A percentile compares a stretch with the other conserved stretches of the same genome.
These are phyloP conservation scores for Ochotona curzoniae DNA, from an alignment of 2,113 vertebrate genomes.

Conservation along the genomic window DNA sequence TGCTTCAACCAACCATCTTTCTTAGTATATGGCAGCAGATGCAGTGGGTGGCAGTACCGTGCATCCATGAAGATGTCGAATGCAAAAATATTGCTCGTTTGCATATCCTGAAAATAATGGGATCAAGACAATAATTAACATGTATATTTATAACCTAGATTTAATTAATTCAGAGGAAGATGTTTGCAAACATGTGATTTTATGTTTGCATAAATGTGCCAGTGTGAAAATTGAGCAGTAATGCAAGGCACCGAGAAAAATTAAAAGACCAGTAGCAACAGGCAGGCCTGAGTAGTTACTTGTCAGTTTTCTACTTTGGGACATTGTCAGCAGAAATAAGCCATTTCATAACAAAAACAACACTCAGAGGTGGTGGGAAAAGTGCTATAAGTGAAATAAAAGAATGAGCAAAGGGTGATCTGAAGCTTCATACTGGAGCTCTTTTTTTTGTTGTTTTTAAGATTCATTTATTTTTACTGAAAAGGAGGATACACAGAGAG, in stretches of 20 bases:
- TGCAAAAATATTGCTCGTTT: conserved; percentile 78
- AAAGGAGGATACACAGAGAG: no score
- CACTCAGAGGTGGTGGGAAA: not conserved
- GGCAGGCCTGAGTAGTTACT: not conserved
- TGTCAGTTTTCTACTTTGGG: not conserved
- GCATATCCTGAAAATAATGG: conserved; percentile 77
- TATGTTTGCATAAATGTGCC: conserved; percentile 75
- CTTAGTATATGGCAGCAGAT: conserved; percentile 33
- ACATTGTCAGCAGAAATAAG: not conserved
- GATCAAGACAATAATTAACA: conserved; percentile 79
- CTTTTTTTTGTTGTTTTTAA: no score
- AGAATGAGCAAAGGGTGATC: fast-evolving
- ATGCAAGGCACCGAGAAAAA: conserved; percentile 33
- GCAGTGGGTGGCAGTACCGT: conserved; percentile 39
- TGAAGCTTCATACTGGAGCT: not conserved
- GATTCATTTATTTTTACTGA: no score
- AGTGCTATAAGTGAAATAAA: not conserved
- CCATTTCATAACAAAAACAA: not conserved
- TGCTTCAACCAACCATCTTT: conserved; percentile 2
- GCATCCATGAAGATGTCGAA: conserved; percentile 46
- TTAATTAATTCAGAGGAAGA: conserved; percentile 77
- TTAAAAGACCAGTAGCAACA: conserved; percentile 6
- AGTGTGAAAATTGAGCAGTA: conserved; percentile 72
- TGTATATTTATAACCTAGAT: conserved; percentile 74
- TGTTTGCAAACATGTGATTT: conserved; percentile 77